Evolutionary conservation across 2,797 vertebrate species (phyloP), one percentile per base, ranked within the genome.

Genomic region (Acanthiza pusilla): DNA sequence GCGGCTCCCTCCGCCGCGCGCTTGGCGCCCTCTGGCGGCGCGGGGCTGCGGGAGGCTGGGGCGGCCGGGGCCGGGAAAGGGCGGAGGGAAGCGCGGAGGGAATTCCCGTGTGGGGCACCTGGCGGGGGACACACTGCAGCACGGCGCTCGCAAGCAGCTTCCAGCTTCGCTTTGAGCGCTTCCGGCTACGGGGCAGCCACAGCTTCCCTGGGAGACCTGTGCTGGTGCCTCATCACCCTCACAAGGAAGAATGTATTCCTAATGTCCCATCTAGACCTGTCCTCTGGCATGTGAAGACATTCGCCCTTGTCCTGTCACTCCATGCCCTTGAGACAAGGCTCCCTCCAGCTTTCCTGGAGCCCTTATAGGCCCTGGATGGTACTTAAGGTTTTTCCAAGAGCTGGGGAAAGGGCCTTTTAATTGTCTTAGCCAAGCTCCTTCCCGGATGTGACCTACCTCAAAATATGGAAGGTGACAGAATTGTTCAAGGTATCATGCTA

Each of bases 1-100:
- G 50, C 78, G 74, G 96, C 94, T 93, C 84, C 88, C 92, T 81
- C 86, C 86, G 86, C 86, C 54, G 36, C 3, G 34, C 67, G 32
- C 42, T 14, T 21, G 17, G 81, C 75, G 62, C 88, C 88, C 11
- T 6, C 88, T 73, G 81, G 81, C 62, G 68, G 67, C 47, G 34
- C 10, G 23, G 43, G 5, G 6, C 4, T 9, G 20, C 21, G 9
- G 14, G 13, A 13, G 6, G 2, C 8, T 2, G 14, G 11, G 22
- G 5, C 4, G 1, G 0, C 32, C 7, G 51, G 48, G 16, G 5
- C 1, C 6, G 17, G 63, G 63, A 43, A n/a, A 43, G 30, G 0
- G 2, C 61, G 61, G 43, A 26, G 10, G 38, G 50, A 65, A 51
- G 8, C 42, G 42, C 7, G n/a, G 42, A 42, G 23, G 32, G 42